A percentile compares a stretch with the other conserved stretches of the same genome.
phyloP scores from a whole-genome alignment of 1,140 invertebrate genomes.

The Danaus melanippus region DNA sequence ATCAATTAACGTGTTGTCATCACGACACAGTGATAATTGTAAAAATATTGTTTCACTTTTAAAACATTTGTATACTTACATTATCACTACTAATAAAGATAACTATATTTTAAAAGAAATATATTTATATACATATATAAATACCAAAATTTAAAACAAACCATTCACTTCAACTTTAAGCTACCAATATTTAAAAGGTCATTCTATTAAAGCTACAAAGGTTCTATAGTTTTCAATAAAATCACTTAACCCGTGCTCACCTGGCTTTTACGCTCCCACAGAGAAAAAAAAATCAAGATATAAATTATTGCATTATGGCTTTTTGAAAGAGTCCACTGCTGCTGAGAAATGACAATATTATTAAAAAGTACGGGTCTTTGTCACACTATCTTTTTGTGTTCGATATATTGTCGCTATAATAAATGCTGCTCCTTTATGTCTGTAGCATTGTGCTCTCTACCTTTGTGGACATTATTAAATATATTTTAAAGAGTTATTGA shows the following conservation, averaged over 20 bases:
- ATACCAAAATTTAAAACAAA: too few relatives aligned
- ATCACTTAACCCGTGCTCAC: conserved; percentile 64
- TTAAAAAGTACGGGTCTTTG: conserved; percentile 70
- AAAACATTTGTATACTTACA: too few relatives aligned
- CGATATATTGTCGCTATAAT: conserved; percentile 70
- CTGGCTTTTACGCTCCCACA: conserved; percentile 55
- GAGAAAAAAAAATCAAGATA: conserved; percentile 67
- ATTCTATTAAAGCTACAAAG: neutral
- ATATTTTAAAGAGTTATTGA: conserved; percentile 72
- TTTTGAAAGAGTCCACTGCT: conserved; percentile 71
- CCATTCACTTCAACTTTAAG: too few relatives aligned
- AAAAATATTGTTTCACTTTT: too few relatives aligned
- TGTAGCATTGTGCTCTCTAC: conserved; percentile 58
- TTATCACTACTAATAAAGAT: too few relatives aligned
- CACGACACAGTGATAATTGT: too few relatives aligned
- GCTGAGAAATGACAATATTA: conserved; percentile 73
- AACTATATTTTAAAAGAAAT: too few relatives aligned
- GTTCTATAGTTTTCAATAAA: conserved; percentile 28
- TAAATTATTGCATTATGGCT: conserved; percentile 71
- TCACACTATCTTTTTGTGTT: conserved; percentile 71
- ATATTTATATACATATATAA: too few relatives aligned
- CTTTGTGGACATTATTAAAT: conserved; percentile 72
- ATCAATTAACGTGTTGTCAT: too few relatives aligned
- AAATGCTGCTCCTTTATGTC: conserved; percentile 68
- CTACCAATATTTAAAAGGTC: too few relatives aligned